Base-by-base conservation (phyloP, 2,888 invertebrate species). In the Empis stercorea region DNA sequence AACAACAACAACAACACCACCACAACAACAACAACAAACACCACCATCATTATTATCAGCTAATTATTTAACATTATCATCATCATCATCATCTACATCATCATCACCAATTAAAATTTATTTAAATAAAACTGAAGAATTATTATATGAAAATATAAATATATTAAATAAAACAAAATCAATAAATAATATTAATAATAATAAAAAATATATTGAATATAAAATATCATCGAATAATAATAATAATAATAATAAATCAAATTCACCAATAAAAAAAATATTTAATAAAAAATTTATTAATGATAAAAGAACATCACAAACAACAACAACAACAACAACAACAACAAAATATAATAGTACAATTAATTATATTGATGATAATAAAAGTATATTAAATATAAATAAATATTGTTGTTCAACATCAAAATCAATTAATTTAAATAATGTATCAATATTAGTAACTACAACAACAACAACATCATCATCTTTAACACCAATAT, bases 31-130 rank as follows among this genome's bases (percentile, higher is more conserved):
- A 27, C 9, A 27, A 6, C 23, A 20, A 4, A n/a, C 20, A 20
- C 4, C 20, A 4, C 4, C 20, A n/a, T n/a, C n/a, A n/a, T n/a
- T n/a, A 20, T 20, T 20, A 20, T 20, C 23, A 7, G 23, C 23
- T 27, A 9, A 27, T 27, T 27, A 27, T 27, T 27, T 27, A 27
- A 27, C 23, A 4, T 27, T 27, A 27, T 27, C 23, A 27, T 27
- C 23, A 27, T 27, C 23, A 27, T 27, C 42, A 41, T 10, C 43
- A 47, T n/a, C 11, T 16, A 23, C 43, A 47, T 45, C 43, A 47
- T 45, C 43, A 40, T 17, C 36, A 43, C 47, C 43, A 39, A 48
- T 45, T 48, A 13, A 47, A 52, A 45, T 30, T 48, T 10, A 30
- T 27, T 27, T 27, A 27, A 27, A 4, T 7, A 27, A 27, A 27